Evolutionary conservation across 1,140 invertebrate species (phyloP), one percentile per base, ranked within the genome.

Genomic region (Pemphigus obesinymphae): DNA sequence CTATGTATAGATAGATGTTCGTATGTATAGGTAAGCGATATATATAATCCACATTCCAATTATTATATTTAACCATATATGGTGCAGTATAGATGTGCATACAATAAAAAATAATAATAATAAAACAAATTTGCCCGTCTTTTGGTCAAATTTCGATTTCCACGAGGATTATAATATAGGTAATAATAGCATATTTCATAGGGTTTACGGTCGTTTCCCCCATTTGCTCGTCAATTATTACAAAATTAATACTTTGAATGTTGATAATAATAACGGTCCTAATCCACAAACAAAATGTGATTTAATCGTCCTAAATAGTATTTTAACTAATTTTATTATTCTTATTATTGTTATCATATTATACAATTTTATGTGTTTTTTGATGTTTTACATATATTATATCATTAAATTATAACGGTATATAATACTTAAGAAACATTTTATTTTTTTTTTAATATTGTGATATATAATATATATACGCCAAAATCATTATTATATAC

Each of bases 321-420:
- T 55, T 82, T 82, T 82, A 20, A 72, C 63, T 82, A 82, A 82
- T 72, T 72, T 72, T 82, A 82, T 58, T 82, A 82, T 55, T 82
- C 29, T 72, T 82, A 61, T 66, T 53, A 43, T 68, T 73, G 53
- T 72, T 82, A 72, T 72, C 23, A 55, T 17, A 73, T 58, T 72
- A 34, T 73, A 72, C 43, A 53, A 29, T 53, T 82, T 72, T 82
- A 70, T 17, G 68, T 73, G 68, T 82, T 72, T 72, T 37, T 82
- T 26, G 29, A 40, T 78, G 75, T 81, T 66, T 61, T 31, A 26
- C 66, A 6, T 63, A 63, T 50, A 50, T 31, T 11, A 37, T 26
- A 73, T 73, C 26, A 73, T 73, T 50, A 73, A 31, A 73, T 73
- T 23, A 40, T 48, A 50, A 73, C 43, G 17, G 26, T 73, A n/a